A percentile compares a stretch with the other conserved stretches of the same genome.
Evolutionary conservation across 2,888 invertebrate species (phyloP).

Genomic region (Lutraria lutraria): DNA sequence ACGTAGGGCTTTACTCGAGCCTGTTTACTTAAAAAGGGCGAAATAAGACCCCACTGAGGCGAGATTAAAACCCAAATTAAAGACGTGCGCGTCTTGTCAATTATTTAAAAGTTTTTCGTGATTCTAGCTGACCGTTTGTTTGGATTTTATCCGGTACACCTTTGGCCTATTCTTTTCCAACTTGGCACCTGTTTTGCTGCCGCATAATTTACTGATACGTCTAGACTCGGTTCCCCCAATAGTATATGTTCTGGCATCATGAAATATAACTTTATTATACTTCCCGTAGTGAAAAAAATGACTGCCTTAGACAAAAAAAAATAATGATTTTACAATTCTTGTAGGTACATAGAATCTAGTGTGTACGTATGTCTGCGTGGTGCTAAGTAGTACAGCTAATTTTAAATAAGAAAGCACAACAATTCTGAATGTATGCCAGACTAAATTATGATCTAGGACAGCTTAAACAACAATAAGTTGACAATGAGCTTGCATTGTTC

Average conservation of each 20-base stretch:
- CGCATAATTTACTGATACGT: background rate
- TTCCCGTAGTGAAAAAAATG: conserved; percentile 15
- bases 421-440: background rate
- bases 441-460: background rate
- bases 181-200: conserved; percentile 5
- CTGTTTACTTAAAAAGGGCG: background rate
- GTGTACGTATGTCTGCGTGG: background rate
- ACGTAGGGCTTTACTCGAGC: background rate
- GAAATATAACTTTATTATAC: conserved; percentile 17
- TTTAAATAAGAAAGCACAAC: background rate
- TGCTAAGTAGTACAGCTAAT: background rate
- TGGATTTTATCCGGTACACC: background rate
- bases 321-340: background rate
- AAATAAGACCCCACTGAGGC: background rate
- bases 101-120: background rate
- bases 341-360: background rate
- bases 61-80: background rate
- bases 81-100: background rate
- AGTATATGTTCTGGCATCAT: conserved; percentile 5
- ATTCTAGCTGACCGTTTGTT: background rate
- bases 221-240: conserved; percentile 6
- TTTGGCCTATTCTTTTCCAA: background rate
- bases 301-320: background rate
- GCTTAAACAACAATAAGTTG: too few species aligned
- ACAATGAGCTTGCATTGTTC: background rate